phyloP scores from a whole-genome alignment of 2,797 vertebrate species.

The Halcyon badia region DNA sequence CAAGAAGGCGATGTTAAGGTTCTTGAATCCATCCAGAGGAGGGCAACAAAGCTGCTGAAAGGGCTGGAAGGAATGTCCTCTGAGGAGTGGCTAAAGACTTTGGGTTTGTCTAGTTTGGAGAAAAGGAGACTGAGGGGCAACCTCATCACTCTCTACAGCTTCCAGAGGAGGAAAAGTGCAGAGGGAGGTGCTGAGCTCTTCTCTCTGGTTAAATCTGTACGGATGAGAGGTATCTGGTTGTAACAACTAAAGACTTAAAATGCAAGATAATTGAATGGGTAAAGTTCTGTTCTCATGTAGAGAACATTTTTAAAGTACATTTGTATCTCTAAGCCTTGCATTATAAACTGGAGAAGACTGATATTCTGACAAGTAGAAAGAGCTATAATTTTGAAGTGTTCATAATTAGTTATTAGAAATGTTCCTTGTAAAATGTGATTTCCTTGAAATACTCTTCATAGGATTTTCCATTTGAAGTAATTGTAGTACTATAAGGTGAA shows the following conservation, averaged over 20 bases:
- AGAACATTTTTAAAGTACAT: not conserved
- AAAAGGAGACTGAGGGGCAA: not conserved
- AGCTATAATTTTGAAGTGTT: not conserved
- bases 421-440: not conserved
- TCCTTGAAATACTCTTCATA: not conserved
- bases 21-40: not conserved
- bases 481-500: not conserved
- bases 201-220: not conserved
- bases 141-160: no score
- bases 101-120: not conserved
- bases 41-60: not conserved
- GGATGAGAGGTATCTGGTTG: not conserved
- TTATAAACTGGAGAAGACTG: not conserved
- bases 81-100: rapidly evolving
- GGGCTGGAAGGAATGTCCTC: not conserved
- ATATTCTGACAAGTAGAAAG: not conserved
- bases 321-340: not conserved
- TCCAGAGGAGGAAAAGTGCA: not conserved
- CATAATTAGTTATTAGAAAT: not conserved
- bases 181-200: not conserved
- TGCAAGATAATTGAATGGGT: not conserved
- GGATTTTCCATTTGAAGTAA: not conserved
- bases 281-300: not conserved
- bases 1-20: not conserved
- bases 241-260: not conserved